A percentile compares a stretch with the other conserved stretches of the same genome.
Conservation (phyloP, 2,888 invertebrate species). For the Nephrotoma flavescens region DNA sequence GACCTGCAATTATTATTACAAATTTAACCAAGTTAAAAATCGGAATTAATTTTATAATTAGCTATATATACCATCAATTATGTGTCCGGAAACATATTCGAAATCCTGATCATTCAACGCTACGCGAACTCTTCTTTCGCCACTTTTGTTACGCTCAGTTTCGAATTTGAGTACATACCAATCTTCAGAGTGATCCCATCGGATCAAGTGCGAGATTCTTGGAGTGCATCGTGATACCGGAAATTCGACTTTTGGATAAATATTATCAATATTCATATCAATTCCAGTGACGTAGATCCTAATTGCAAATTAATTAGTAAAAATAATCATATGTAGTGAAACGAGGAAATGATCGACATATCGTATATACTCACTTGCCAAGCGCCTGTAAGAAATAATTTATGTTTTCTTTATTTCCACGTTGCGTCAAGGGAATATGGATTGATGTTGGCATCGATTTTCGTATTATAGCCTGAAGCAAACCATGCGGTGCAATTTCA, state of each 20-base stretch:
- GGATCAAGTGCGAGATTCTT: conserved; percentile 67
- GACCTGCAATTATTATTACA: conserved; percentile 17
- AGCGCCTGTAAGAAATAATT: conserved; percentile 30
- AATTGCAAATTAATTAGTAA: conserved; percentile 21
- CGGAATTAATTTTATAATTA: background rate
- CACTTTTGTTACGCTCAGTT: conserved; percentile 49
- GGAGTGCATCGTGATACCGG: conserved; percentile 81
- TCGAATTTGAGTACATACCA: conserved; percentile 59
- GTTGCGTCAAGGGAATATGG: conserved; percentile 44
- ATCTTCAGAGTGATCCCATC: conserved; percentile 74
- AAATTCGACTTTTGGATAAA: conserved; percentile 61
- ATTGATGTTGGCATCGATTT: conserved; percentile 39
- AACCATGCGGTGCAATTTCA: conserved; percentile 54
- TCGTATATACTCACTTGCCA: conserved; percentile 31
- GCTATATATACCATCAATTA: conserved; percentile 69
- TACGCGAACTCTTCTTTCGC: conserved; percentile 46
- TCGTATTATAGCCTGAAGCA: conserved; percentile 51
- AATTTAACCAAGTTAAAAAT: background rate
- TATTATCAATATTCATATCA: conserved; percentile 53
- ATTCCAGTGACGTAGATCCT: conserved; percentile 66
- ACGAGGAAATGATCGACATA: conserved; percentile 23
- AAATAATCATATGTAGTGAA: background rate
- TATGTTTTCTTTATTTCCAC: conserved; percentile 35
- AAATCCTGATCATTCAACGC: conserved; percentile 48
- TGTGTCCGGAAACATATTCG: conserved; percentile 62